Base-by-base conservation (phyloP, 1,140 invertebrate genomes). In the Neotoxoptera formosana region DNA sequence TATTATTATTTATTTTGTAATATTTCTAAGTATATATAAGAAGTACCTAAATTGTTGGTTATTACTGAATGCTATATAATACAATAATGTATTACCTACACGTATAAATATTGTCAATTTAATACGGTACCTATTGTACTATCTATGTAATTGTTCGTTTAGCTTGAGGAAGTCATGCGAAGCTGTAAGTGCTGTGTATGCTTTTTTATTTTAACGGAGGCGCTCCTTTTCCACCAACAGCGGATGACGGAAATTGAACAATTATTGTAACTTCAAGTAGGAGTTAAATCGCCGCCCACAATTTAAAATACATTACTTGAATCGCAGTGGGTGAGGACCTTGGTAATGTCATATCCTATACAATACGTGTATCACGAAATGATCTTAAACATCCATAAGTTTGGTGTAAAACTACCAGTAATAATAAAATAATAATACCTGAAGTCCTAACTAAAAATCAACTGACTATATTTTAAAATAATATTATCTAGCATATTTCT, bases 171-270 rank as follows among this genome's bases (percentile, higher is more conserved):
- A 89, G 87, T 89, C 87, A 56, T 89, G 48, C 89, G 25, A 45
- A 56, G 89, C 25, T 87, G 6, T 41, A 53, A 45, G 23, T 45
- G 41, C 41, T 41, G 41, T 30, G 11, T n/a, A 45, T n/a, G 25
- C 6, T 90, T 67, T 60, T 90, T 84, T 83, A 56, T 89, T 90
- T 91, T 91, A 76, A 48, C 67, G 45, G 81, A 93, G 91, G 91
- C 91, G 81, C 91, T 93, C 91, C 91, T 93, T 84, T 41, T 93
- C 81, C 91, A 56, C 91, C 91, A 48, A 91, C n/a, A 48, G 36
- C 60, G 47, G 30, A 81, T 51, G 60, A 93, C 76, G 91, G 91
- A 93, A 93, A 93, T 93, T 93, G 91, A 93, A 93, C 91, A 86
- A 93, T 93, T 93, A 93, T 93, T 93, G 21, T 36, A 83, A 84